Conservation (phyloP, 2,113 vertebrate genomes). For the Stercorarius parasiticus region DNA sequence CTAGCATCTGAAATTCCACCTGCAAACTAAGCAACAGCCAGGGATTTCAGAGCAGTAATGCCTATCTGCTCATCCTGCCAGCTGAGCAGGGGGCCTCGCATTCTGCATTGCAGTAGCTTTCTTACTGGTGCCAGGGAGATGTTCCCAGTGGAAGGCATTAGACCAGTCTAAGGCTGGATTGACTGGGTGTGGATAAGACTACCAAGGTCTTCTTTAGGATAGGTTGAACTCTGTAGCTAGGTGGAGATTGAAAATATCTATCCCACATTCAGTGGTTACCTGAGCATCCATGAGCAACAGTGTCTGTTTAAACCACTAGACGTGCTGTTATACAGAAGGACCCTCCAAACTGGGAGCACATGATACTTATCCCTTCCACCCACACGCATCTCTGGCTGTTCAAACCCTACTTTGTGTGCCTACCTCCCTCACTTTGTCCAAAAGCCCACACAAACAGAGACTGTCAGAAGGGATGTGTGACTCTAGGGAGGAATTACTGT, state of each 20-base stretch:
- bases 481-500: neutral
- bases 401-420: neutral
- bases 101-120: neutral
- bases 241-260: neutral
- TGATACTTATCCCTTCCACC: neutral
- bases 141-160: neutral
- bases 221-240: neutral
- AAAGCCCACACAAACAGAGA: neutral
- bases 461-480: neutral
- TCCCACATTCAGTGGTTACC: neutral
- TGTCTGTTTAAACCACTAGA: neutral
- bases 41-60: neutral
- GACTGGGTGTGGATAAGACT: neutral
- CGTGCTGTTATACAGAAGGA: neutral
- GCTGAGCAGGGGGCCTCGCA: neutral
- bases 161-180: neutral
- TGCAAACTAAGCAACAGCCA: neutral
- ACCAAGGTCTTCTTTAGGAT: neutral
- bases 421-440: neutral
- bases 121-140: neutral
- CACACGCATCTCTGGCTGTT: neutral
- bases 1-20: neutral
- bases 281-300: neutral
- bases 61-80: neutral
- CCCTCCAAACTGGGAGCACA: neutral